phyloP scores from a whole-genome alignment of 2,797 vertebrate genomes.

The Neomorphus geoffroyi region DNA sequence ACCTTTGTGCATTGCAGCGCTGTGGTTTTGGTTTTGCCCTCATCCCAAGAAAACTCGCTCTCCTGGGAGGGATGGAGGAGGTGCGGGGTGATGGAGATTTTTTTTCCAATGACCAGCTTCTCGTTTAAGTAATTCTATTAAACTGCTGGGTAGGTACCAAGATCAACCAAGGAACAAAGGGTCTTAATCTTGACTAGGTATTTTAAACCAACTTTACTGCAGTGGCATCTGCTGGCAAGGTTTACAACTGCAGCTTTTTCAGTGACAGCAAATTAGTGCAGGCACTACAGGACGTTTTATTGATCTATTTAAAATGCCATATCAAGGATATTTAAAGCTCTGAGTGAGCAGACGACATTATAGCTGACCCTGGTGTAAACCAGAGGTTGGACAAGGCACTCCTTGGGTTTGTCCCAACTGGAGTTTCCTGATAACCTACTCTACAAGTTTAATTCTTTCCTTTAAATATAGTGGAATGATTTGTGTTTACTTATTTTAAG shows the following conservation, averaged over 20 bases:
- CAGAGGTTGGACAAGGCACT: not conserved
- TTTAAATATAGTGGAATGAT: not conserved
- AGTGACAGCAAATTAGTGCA: not conserved
- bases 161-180: rapidly evolving
- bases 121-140: not conserved
- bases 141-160: not conserved
- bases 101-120: not conserved
- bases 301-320: not conserved
- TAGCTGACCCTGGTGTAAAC: not conserved
- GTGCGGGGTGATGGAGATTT: not conserved
- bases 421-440: not conserved
- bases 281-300: not conserved
- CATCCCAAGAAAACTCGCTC: not conserved
- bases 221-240: slow-evolving; percentile 40
- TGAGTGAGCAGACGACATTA: not conserved
- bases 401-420: not conserved
- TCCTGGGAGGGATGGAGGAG: not conserved
- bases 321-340: not conserved
- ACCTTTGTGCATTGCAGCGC: not conserved
- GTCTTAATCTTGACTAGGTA: not conserved
- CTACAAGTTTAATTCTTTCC: not conserved
- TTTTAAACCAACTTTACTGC: not conserved
- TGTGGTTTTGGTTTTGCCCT: not conserved
- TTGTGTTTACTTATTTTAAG: not conserved
- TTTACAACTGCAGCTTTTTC: not conserved